phyloP scores from a whole-genome alignment of 2,113 vertebrate genomes.

The Anseranas semipalmata region DNA sequence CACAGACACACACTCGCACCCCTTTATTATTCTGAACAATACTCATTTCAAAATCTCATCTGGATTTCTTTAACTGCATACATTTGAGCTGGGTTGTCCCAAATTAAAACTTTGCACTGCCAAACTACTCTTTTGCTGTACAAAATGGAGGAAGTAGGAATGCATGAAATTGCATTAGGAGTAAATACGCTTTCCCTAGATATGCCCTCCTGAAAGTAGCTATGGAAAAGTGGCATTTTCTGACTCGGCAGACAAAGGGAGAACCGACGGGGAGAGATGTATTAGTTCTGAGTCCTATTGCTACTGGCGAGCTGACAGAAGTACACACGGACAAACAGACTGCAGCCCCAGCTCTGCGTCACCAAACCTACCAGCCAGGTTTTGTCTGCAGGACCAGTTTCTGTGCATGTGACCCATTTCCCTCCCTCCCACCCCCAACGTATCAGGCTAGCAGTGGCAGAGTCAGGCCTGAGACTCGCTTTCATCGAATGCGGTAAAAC shows the following conservation, averaged over 20 bases:
- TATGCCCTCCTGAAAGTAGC: accelerated
- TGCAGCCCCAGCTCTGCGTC: neutral
- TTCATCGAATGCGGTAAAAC: neutral
- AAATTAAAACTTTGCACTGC: neutral
- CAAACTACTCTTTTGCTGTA: neutral
- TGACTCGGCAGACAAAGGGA: neutral
- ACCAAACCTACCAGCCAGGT: neutral
- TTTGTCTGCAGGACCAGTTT: slow-evolving; percentile 6
- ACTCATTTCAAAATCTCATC: neutral
- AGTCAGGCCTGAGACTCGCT: neutral
- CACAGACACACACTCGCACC: accelerated
- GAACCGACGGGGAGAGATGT: neutral
- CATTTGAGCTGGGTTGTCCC: neutral
- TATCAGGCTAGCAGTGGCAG: neutral
- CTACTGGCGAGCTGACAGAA: neutral
- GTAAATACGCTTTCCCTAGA: neutral
- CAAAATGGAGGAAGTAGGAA: neutral
- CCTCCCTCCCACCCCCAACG: neutral
- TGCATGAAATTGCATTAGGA: neutral
- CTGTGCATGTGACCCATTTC: neutral
- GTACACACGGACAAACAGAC: neutral
- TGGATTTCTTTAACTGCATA: neutral
- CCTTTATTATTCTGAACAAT: neutral
- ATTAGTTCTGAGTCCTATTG: neutral
- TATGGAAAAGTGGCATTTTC: neutral